Base-by-base conservation (phyloP, 2,113 vertebrate species). In the Genyomyrus donnyi region DNA sequence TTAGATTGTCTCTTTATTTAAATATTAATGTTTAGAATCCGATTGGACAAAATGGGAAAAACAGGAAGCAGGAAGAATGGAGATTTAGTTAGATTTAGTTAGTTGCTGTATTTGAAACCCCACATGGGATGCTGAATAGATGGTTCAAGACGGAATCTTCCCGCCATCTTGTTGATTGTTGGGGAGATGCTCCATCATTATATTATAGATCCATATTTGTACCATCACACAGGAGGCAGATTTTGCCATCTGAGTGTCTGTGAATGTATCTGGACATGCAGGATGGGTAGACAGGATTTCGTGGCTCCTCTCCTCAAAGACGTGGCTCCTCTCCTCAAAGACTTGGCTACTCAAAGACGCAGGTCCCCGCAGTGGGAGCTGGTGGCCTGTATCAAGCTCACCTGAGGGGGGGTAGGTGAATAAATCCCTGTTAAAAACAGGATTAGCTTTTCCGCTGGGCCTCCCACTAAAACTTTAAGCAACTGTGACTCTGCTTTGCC, bases 341-440 rank as follows among this genome's bases (percentile, higher is more conserved):
- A 52, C 0, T 42, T 42, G 39, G 39, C 39, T 42, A 42, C 13
- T 31, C n/a, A 35, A 1, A 24, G 19, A 52, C 0, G 0, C 1
- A 35, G 8, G 7, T 13, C 15, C n/a, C 35, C 39, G 0, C 87
- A 46, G 52, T 66, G 1, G 2, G 3, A 42, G 42, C 19, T 46
- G 56, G 52, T 19, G 17, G 39, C 24, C 52, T 58, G 17, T 45
- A 19, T 91, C 88, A 90, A 90, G 87, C 89, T 90, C 91, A 90
- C 87, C 90, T 70, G 89, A 89, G 77, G 89, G 3, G 10, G 10
- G 62, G 88, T 89, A 88, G 86, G 89, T 53, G 90, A 50, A 77
- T 91, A 88, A 90, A 91, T 91, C 83, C 90, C 87, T 90, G 85
- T 93, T 93, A 90, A 90, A 90, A 90, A 92, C 90, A 90, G 49